Conservation (phyloP, 2,888 invertebrate genomes). For the Timema podura region DNA sequence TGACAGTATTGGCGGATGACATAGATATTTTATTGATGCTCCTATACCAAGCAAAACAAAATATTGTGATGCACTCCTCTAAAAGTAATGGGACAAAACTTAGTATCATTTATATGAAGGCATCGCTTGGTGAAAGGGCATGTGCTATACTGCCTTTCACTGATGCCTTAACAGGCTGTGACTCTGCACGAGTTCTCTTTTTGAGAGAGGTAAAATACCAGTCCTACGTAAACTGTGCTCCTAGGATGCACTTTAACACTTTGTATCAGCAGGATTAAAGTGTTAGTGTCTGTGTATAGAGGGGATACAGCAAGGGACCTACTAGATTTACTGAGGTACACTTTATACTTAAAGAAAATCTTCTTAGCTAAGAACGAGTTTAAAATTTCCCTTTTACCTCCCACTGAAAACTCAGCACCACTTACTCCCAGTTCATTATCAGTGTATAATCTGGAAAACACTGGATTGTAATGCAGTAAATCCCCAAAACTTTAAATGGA, state of each 20-base stretch:
- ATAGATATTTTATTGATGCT: not conserved
- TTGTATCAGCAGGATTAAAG: not conserved
- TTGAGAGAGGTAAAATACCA: not conserved
- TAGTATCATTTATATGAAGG: not conserved
- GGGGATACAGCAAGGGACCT: not conserved
- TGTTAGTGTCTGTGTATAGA: not conserved
- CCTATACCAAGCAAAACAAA: not conserved
- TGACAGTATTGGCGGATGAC: not conserved
- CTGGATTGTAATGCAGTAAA: too few relatives aligned
- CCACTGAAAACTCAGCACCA: not conserved
- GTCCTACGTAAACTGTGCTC: conserved; percentile 1
- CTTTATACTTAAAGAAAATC: not conserved
- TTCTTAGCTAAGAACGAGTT: not conserved
- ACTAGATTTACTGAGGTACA: not conserved
- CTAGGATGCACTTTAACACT: too few relatives aligned
- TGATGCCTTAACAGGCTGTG: not conserved
- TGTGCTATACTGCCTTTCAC: not conserved
- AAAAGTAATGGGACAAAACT: not conserved
- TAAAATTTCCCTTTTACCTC: not conserved
- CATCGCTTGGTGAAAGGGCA: not conserved
- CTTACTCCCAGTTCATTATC: not conserved
- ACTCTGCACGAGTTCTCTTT: not conserved
- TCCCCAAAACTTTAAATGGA: too few relatives aligned
- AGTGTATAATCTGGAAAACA: too few relatives aligned
- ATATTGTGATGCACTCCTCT: not conserved